These are phyloP conservation scores for Nomada goodeniana DNA, from an alignment of 2,888 invertebrate species.

Conservation along the genomic window DNA sequence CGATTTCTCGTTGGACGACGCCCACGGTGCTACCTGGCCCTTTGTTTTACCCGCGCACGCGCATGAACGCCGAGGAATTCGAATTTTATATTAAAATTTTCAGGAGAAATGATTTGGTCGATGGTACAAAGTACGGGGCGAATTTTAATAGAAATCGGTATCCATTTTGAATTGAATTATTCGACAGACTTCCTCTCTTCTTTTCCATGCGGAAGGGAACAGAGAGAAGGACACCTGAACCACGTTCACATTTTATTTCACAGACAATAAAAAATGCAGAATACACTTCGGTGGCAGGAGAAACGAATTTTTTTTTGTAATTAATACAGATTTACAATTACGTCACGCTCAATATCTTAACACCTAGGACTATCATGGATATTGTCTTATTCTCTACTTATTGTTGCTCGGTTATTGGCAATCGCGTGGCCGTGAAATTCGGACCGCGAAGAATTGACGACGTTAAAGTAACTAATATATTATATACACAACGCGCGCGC, in stretches of 20 bases:
- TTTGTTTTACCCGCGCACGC: constrained; percentile 1
- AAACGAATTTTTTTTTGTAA: neutral
- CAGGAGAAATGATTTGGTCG: too few relatives aligned
- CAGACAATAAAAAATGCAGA: constrained; percentile 39
- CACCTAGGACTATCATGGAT: constrained; percentile 9
- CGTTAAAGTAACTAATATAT: constrained; percentile 8
- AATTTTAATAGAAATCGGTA: too few relatives aligned
- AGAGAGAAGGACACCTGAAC: neutral
- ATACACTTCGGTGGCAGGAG: constrained; percentile 50
- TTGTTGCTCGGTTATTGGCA: neutral
- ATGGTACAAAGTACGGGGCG: too few relatives aligned
- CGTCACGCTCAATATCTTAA: constrained; percentile 10
- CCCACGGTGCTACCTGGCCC: constrained; percentile 27
- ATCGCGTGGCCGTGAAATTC: constrained; percentile 42
- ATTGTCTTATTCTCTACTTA: constrained; percentile 20
- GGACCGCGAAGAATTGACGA: constrained; percentile 7
- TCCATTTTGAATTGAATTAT: too few relatives aligned
- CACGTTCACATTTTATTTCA: constrained; percentile 43
- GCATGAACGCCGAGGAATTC: too few relatives aligned
- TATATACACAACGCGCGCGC: constrained; percentile 33
- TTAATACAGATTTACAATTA: neutral
- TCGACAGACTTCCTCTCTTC: too few relatives aligned
- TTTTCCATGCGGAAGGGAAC: too few relatives aligned
- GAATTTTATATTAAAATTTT: too few relatives aligned
- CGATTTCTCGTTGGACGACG: constrained; percentile 55